phyloP scores from a whole-genome alignment of 2,888 invertebrate species.

The Listrodromus nycthemerus region DNA sequence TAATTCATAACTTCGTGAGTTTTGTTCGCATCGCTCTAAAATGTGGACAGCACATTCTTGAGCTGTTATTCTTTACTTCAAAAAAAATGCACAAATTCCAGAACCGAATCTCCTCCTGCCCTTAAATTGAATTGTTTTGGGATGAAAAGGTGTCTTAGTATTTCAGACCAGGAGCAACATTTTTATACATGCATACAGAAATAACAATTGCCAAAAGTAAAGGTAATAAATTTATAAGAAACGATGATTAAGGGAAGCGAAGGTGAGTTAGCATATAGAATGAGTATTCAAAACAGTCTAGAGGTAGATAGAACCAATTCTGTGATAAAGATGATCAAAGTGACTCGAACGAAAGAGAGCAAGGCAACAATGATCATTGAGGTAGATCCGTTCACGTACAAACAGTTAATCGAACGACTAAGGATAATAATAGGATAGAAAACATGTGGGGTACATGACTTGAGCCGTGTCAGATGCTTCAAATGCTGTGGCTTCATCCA shows the following conservation, averaged over 20 bases:
- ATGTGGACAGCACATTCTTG: no score
- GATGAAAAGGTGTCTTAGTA: no score
- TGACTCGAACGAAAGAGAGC: background rate
- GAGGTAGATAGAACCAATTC: background rate
- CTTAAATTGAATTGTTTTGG: no score
- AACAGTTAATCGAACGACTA: conserved; percentile 14
- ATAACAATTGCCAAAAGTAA: conserved; percentile 1
- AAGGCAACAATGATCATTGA: conserved; percentile 24
- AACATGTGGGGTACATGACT: conserved; percentile 35
- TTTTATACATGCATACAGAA: no score
- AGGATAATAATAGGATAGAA: conserved; percentile 52
- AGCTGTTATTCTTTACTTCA: no score
- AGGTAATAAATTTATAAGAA: background rate
- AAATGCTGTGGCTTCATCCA: conserved; percentile 59
- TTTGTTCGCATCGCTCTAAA: no score
- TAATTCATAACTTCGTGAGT: no score
- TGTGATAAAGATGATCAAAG: background rate
- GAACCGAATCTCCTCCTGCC: no score
- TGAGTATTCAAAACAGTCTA: background rate
- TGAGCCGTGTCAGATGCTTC: conserved; percentile 46
- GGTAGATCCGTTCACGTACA: conserved; percentile 3
- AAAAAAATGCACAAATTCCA: no score
- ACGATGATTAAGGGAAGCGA: background rate
- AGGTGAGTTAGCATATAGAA: background rate
- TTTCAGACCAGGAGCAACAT: no score